Evolutionary conservation across 2,888 invertebrate genomes (phyloP).

Genomic region (Mythimna lalbum): DNA sequence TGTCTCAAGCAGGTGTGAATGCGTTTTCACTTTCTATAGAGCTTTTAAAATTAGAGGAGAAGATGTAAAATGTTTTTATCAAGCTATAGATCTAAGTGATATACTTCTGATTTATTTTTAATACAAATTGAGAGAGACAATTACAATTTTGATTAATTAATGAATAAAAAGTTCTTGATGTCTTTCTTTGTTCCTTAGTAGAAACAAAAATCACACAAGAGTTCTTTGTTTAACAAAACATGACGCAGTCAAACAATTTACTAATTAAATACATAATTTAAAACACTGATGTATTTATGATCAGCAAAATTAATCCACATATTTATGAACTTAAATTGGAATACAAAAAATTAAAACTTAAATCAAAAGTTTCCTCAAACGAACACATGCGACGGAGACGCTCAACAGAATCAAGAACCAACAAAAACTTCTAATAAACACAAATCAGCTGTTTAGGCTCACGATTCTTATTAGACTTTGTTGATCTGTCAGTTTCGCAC

Average conservation of each 20-base stretch:
- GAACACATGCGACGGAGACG: constrained; percentile 44
- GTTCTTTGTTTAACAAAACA: constrained; percentile 16
- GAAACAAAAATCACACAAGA: neutral
- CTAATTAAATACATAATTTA: neutral
- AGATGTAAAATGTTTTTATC: neutral
- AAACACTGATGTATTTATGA: neutral
- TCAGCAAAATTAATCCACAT: constrained; percentile 6
- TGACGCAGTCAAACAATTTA: neutral
- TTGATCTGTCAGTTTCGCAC: constrained; percentile 22
- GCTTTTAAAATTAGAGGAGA: neutral
- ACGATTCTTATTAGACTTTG: constrained; percentile 47
- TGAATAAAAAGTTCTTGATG: neutral
- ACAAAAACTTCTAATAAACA: constrained; percentile 62
- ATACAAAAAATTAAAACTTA: constrained; percentile 1
- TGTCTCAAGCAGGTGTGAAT: neutral
- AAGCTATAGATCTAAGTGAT: neutral
- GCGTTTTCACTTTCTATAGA: constrained; percentile 33
- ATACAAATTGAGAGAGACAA: neutral
- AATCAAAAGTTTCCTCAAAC: constrained; percentile 38
- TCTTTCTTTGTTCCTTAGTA: constrained; percentile 7
- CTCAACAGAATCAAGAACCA: constrained; percentile 22
- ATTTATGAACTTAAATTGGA: constrained; percentile 1
- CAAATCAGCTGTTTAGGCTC: constrained; percentile 62
- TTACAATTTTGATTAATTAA: constrained; percentile 1
- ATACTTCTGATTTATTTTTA: neutral